A percentile compares a stretch with the other conserved stretches of the same genome.
Evolutionary conservation across 2,113 vertebrate genomes (phyloP).

Genomic region (Thryonomys swinderianus): DNA sequence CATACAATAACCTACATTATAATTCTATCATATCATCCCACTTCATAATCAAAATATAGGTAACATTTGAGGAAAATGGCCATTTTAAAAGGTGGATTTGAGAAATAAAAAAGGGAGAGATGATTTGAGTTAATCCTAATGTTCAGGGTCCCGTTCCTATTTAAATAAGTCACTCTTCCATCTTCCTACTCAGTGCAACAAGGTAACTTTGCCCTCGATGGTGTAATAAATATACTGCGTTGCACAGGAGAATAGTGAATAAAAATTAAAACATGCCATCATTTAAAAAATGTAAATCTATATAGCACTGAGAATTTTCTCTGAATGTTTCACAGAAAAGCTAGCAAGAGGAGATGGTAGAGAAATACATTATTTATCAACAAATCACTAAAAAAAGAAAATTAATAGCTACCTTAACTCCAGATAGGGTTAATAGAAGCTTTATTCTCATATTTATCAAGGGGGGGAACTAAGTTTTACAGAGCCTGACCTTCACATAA

Average conservation of each 20-base stretch:
- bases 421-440: neutral
- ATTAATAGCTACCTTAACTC: neutral
- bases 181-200: too few relatives aligned
- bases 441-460: neutral
- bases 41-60: neutral
- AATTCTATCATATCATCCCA: neutral
- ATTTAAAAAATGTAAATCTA: neutral
- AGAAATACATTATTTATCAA: neutral
- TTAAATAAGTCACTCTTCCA: neutral
- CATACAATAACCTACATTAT: neutral
- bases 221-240: neutral
- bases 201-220: neutral
- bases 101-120: neutral
- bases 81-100: neutral
- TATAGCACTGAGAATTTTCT: neutral
- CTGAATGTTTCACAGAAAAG: neutral
- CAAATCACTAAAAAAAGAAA: constrained; percentile 14
- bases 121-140: neutral
- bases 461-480: neutral
- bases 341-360: neutral
- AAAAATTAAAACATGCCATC: neutral
- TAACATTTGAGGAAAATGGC: too few relatives aligned
- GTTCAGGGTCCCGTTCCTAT: neutral
- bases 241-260: neutral
- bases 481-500: neutral